Evolutionary conservation across 2,888 invertebrate genomes (phyloP).

Genomic region (Julus scanicus): DNA sequence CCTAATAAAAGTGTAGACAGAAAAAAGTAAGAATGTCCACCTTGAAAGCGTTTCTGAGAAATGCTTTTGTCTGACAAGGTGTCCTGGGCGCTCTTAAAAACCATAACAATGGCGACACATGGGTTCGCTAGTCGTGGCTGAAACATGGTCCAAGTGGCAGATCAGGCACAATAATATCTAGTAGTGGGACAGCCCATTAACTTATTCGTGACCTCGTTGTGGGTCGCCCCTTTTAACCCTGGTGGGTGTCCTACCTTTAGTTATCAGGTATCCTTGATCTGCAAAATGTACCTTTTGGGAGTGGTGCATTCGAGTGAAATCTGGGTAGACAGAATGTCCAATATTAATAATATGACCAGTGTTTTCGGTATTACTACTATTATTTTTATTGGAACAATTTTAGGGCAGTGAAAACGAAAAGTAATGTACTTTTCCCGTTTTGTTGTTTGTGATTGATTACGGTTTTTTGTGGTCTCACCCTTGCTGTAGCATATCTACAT

Average conservation of each 20-base stretch:
- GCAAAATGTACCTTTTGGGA: slow-evolving; percentile 27
- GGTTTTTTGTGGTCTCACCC: neutral
- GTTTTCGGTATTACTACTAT: slow-evolving; percentile 9
- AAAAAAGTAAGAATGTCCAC: slow-evolving; percentile 33
- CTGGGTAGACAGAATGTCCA: slow-evolving; percentile 23
- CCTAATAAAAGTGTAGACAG: neutral
- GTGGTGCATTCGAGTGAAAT: neutral
- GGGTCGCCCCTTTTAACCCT: slow-evolving; percentile 40
- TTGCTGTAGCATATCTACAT: neutral
- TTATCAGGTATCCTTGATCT: slow-evolving; percentile 41
- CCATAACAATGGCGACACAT: slow-evolving; percentile 38
- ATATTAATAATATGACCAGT: slow-evolving; percentile 3
- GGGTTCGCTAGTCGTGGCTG: slow-evolving; percentile 7
- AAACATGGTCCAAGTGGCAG: slow-evolving; percentile 25
- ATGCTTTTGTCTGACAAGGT: slow-evolving; percentile 22
- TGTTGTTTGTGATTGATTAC: slow-evolving; percentile 16
- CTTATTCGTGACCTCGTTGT: slow-evolving; percentile 29
- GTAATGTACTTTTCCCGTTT: slow-evolving; percentile 35
- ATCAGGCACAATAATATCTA: slow-evolving; percentile 39
- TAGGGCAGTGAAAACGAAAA: slow-evolving; percentile 21
- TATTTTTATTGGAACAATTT: slow-evolving; percentile 22
- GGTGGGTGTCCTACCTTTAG: slow-evolving; percentile 40
- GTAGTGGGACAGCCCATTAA: slow-evolving; percentile 47
- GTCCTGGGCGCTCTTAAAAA: neutral
- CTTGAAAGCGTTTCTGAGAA: slow-evolving; percentile 19